These are phyloP conservation scores for Pinctada fucata DNA, from an alignment of 2,888 invertebrate species.

Conservation along the genomic window DNA sequence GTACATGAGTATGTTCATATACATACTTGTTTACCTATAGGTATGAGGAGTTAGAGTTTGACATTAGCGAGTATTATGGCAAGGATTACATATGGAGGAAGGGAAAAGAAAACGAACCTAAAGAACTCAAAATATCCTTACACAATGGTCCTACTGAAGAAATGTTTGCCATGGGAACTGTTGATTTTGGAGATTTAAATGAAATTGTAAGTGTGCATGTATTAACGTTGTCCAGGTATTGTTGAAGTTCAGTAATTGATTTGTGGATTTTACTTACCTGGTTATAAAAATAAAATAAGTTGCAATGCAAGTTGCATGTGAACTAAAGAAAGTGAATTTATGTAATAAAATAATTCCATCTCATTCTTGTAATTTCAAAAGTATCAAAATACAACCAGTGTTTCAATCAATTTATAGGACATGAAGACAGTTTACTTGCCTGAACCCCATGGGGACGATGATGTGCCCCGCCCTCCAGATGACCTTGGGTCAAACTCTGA, in stretches of 20 bases:
- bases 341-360: too few relatives aligned
- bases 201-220: slow-evolving; percentile 55
- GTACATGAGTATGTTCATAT: not conserved
- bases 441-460: slow-evolving; percentile 64
- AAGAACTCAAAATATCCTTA: slow-evolving; percentile 65
- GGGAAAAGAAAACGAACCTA: slow-evolving; percentile 47
- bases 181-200: slow-evolving; percentile 69
- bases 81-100: slow-evolving; percentile 51
- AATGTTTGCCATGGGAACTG: slow-evolving; percentile 74
- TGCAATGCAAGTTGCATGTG: too few relatives aligned
- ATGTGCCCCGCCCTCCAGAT: slow-evolving; percentile 50
- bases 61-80: slow-evolving; percentile 60
- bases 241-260: too few relatives aligned
- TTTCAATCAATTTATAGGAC: slow-evolving; percentile 45
- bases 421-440: slow-evolving; percentile 61
- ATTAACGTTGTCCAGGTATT: too few relatives aligned
- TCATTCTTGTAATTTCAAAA: too few relatives aligned
- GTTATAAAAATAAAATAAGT: too few relatives aligned
- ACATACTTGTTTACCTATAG: slow-evolving; percentile 43
- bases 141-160: slow-evolving; percentile 70
- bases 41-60: slow-evolving; percentile 68
- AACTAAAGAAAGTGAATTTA: too few relatives aligned
- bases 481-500: slow-evolving; percentile 60
- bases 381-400: too few relatives aligned
- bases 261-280: too few relatives aligned